These are phyloP conservation scores for Drosophila nigritarsus DNA, from an alignment of 2,888 invertebrate species.

Conservation along the genomic window DNA sequence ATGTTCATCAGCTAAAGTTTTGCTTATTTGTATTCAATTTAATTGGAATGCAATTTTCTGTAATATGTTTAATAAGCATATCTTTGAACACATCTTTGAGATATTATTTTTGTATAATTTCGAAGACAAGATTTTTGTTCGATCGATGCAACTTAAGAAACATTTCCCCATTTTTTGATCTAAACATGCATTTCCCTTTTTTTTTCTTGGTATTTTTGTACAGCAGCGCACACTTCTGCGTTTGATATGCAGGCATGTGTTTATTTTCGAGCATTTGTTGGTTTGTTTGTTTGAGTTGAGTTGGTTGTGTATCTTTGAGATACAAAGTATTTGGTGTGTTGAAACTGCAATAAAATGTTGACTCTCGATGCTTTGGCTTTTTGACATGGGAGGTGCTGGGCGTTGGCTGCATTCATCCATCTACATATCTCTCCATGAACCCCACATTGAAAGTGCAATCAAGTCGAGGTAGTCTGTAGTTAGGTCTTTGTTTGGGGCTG, in stretches of 20 bases:
- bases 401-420: constrained; percentile 43
- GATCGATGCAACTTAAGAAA: constrained; percentile 29
- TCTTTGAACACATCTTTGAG: neutral
- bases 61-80: neutral
- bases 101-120: neutral
- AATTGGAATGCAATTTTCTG: neutral
- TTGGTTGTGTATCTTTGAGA: constrained; percentile 59
- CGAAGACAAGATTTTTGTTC: neutral
- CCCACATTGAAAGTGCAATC: constrained; percentile 77
- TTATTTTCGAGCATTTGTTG: constrained; percentile 48
- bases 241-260: constrained; percentile 23
- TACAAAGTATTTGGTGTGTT: constrained; percentile 35
- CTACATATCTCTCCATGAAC: constrained; percentile 62
- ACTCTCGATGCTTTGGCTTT: constrained; percentile 58
- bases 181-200: constrained; percentile 6
- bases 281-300: constrained; percentile 35
- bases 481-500: constrained; percentile 7
- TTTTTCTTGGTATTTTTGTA: constrained; percentile 50
- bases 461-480: constrained; percentile 44
- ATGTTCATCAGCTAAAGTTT: neutral
- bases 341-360: constrained; percentile 54
- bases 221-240: constrained; percentile 28
- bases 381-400: constrained; percentile 58
- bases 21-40: neutral
- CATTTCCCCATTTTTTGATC: constrained; percentile 34